phyloP scores from a whole-genome alignment of 2,888 invertebrate species.

The Melitaea athalia region DNA sequence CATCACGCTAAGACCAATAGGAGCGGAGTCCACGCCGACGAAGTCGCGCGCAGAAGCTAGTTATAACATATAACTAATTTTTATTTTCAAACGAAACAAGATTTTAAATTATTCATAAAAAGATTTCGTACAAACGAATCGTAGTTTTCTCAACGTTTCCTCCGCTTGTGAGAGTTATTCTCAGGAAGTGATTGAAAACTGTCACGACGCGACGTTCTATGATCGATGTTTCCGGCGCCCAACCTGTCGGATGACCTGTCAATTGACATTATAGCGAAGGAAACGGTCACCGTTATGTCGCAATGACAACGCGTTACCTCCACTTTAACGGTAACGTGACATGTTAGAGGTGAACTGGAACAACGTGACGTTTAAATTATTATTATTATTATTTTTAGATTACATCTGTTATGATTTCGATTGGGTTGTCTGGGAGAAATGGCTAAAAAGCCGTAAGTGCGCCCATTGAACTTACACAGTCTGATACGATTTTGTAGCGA shows the following conservation, averaged over 20 bases:
- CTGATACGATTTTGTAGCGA: background rate
- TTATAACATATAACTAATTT: too few species aligned
- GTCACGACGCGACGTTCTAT: constrained; percentile 59
- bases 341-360: constrained; percentile 11
- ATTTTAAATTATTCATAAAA: background rate
- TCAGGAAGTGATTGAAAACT: constrained; percentile 67
- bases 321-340: constrained; percentile 12
- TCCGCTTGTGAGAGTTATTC: constrained; percentile 44
- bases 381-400: background rate
- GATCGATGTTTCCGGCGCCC: constrained; percentile 64
- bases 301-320: constrained; percentile 25
- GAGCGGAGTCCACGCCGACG: too few species aligned
- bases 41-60: too few species aligned
- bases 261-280: constrained; percentile 43
- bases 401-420: background rate
- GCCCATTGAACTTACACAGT: background rate
- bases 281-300: constrained; percentile 41
- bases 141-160: constrained; percentile 34
- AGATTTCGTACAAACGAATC: constrained; percentile 20
- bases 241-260: constrained; percentile 48
- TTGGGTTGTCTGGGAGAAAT: background rate
- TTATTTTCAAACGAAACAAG: too few species aligned
- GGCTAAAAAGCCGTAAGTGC: background rate
- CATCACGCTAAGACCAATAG: too few species aligned
- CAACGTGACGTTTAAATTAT: background rate